Conservation (phyloP, 2,113 vertebrate species). For the Cichladusa arquata region DNA sequence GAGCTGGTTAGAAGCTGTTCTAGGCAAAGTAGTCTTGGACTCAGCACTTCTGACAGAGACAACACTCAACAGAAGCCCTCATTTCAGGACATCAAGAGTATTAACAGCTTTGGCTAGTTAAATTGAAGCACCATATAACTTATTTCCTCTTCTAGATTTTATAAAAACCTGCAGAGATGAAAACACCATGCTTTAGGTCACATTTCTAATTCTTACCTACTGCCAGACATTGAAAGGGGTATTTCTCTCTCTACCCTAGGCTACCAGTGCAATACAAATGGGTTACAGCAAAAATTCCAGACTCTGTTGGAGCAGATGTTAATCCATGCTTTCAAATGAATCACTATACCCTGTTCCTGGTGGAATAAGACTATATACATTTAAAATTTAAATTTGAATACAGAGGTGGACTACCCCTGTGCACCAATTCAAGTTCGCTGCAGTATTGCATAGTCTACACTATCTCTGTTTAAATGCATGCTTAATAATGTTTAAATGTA, state of each 20-base stretch:
- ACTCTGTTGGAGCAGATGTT: background rate
- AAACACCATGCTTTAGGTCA: background rate
- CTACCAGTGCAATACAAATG: background rate
- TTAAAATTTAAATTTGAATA: background rate
- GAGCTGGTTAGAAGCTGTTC: background rate
- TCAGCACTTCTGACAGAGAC: background rate
- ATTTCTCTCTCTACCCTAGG: background rate
- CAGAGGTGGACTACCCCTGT: background rate
- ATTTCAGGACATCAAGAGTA: background rate
- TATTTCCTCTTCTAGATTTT: background rate
- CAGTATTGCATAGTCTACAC: background rate
- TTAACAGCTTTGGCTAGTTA: background rate
- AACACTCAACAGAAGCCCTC: background rate
- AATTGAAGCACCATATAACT: background rate
- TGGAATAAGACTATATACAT: background rate
- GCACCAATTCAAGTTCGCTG: background rate
- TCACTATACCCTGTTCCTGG: background rate
- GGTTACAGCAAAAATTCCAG: background rate
- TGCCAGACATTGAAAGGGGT: background rate
- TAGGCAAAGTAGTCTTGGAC: background rate
- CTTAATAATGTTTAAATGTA: background rate
- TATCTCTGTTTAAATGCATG: background rate
- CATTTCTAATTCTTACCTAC: background rate
- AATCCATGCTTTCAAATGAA: background rate
- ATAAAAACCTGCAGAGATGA: background rate